phyloP scores from a whole-genome alignment of 2,797 vertebrate genomes.

The Cossypha heuglini region DNA sequence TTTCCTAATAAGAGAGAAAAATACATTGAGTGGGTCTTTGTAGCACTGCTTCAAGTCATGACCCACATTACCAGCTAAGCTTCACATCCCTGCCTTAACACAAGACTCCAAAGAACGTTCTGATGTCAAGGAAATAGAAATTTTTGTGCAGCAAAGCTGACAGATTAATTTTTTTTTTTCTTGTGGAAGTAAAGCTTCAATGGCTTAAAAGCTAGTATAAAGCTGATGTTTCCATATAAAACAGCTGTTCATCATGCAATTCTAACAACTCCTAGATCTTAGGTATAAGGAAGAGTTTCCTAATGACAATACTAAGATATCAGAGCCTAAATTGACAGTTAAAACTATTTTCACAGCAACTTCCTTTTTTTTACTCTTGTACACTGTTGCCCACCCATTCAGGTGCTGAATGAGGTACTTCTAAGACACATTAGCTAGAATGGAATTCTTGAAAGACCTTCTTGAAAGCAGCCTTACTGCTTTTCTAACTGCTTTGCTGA shows the following conservation, averaged over 20 bases:
- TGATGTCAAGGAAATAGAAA: background rate
- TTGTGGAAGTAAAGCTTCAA: background rate
- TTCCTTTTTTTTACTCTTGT: background rate
- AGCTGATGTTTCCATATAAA: background rate
- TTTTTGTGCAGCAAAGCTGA: background rate
- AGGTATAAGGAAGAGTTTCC: background rate
- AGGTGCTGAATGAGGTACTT: background rate
- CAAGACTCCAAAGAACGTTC: background rate
- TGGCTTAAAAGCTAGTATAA: background rate
- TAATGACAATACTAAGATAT: background rate
- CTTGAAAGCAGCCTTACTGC: background rate
- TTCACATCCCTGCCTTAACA: background rate
- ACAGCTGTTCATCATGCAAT: background rate
- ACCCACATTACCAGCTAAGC: background rate
- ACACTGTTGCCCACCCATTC: background rate
- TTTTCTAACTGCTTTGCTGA: background rate
- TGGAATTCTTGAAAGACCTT: background rate
- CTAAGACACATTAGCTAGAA: background rate
- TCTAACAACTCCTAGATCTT: background rate
- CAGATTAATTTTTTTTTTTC: background rate
- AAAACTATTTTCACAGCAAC: background rate
- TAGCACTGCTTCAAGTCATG: background rate
- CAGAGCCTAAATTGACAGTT: background rate
- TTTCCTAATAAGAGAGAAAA: constrained; percentile 79
- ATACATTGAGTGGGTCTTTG: background rate